phyloP scores from a whole-genome alignment of 2,797 vertebrate species.

The Ptychobarbus kaznakovi region DNA sequence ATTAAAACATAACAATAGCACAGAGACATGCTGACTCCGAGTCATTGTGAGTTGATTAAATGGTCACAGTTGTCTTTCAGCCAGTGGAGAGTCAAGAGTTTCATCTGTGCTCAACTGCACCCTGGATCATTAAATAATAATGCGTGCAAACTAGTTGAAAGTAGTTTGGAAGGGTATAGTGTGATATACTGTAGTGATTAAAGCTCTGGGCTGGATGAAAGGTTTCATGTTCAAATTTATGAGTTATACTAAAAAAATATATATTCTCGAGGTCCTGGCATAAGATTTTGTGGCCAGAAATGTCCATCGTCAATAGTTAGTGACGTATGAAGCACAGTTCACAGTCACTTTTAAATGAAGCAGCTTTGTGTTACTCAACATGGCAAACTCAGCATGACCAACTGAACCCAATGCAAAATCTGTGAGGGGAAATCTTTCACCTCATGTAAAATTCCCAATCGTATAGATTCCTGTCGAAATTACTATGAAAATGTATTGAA shows the following conservation, averaged over 20 bases:
- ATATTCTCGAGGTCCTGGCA: background rate
- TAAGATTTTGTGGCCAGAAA: background rate
- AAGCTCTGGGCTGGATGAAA: background rate
- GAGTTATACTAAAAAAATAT: background rate
- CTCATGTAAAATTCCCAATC: no score
- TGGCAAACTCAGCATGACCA: no score
- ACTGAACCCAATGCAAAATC: background rate
- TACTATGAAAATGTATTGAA: no score
- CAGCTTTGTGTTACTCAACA: background rate
- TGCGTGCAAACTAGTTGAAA: background rate
- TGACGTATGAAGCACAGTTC: background rate
- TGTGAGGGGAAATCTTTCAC: no score
- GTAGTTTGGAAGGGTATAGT: background rate
- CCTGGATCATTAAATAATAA: background rate
- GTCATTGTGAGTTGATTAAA: background rate
- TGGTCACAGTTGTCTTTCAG: conserved; percentile 3
- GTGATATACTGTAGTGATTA: background rate
- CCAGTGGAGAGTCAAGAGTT: background rate
- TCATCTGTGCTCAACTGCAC: background rate
- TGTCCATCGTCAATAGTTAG: background rate
- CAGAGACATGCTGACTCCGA: background rate
- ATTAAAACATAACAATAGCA: background rate
- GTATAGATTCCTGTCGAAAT: background rate
- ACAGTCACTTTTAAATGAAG: background rate
- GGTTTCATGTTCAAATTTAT: background rate